Evolutionary conservation across 2,113 vertebrate genomes (phyloP).

Genomic region (Cololabis saira): DNA sequence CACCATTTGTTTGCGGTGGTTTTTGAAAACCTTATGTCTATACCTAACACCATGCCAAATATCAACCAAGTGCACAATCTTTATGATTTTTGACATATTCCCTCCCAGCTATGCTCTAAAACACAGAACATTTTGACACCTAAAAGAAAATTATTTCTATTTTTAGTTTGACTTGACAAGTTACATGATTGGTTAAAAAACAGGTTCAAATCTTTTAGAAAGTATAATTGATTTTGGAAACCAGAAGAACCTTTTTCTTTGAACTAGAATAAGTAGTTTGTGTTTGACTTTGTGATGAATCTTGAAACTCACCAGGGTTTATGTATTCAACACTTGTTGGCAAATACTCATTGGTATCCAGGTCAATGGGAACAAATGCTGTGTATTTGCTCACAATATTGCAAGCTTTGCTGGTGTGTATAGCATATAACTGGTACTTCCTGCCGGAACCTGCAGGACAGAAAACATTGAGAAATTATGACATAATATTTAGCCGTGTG

Average conservation of each 20-base stretch:
- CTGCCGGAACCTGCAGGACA: constrained; percentile 83
- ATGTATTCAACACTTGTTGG: constrained; percentile 84
- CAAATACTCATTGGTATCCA: constrained; percentile 89
- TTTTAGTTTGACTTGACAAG: background rate
- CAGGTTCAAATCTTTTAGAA: no score
- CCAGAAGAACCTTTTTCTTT: no score
- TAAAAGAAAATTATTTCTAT: background rate
- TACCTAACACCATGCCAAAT: no score
- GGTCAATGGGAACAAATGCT: constrained; percentile 87
- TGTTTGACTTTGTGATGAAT: background rate
- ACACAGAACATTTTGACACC: background rate
- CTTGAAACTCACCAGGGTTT: constrained; percentile 79
- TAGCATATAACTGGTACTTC: constrained; percentile 87
- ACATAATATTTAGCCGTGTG: background rate
- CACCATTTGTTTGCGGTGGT: no score
- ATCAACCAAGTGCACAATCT: no score
- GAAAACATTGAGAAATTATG: background rate
- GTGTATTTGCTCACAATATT: constrained; percentile 96
- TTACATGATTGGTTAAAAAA: background rate
- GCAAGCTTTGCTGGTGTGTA: constrained; percentile 94
- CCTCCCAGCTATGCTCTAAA: no score
- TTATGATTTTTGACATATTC: no score
- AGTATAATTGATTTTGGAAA: no score
- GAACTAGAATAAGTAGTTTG: background rate
- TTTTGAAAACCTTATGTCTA: no score